Percentiles rank a stretch among this genome's conserved stretches.
Evolutionary conservation across 2,888 invertebrate species (phyloP).

Genomic region (Sericinus montela): DNA sequence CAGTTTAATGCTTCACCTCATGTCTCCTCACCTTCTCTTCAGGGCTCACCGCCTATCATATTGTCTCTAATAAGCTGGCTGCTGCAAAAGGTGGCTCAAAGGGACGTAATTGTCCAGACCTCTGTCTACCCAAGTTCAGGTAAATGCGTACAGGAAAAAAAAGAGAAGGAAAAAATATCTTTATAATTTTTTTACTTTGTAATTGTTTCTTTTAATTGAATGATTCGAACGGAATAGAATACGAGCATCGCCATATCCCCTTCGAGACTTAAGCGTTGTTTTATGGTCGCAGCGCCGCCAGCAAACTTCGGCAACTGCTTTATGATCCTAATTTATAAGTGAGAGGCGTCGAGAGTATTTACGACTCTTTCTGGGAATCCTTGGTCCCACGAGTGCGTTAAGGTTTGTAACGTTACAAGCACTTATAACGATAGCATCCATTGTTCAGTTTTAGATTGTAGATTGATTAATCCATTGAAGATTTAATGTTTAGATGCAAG

Average conservation of each 20-base stretch:
- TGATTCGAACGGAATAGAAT: slow-evolving; percentile 44
- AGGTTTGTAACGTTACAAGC: slow-evolving; percentile 28
- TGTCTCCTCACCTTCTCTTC: too few relatives aligned
- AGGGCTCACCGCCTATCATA: too few relatives aligned
- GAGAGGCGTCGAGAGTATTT: slow-evolving; percentile 66
- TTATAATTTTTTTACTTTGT: slow-evolving; percentile 13
- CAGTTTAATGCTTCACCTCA: too few relatives aligned
- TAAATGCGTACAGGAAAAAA: too few relatives aligned
- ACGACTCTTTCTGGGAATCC: slow-evolving; percentile 55
- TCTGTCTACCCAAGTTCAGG: too few relatives aligned
- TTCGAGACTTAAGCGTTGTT: slow-evolving; percentile 64
- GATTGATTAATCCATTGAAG: not conserved
- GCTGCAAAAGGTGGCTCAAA: too few relatives aligned
- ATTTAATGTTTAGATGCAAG: not conserved
- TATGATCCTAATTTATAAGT: slow-evolving; percentile 80
- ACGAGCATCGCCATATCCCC: slow-evolving; percentile 50
- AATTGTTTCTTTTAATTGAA: slow-evolving; percentile 48
- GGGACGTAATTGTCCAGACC: too few relatives aligned
- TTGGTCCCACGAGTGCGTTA: slow-evolving; percentile 67
- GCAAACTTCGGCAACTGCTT: slow-evolving; percentile 77
- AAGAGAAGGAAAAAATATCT: too few relatives aligned
- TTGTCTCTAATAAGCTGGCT: too few relatives aligned
- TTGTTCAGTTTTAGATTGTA: not conserved
- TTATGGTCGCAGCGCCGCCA: slow-evolving; percentile 74
- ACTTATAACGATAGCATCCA: slow-evolving; percentile 18